Evolutionary conservation across 2,888 invertebrate genomes (phyloP).

Genomic region (Nasonia oneida): DNA sequence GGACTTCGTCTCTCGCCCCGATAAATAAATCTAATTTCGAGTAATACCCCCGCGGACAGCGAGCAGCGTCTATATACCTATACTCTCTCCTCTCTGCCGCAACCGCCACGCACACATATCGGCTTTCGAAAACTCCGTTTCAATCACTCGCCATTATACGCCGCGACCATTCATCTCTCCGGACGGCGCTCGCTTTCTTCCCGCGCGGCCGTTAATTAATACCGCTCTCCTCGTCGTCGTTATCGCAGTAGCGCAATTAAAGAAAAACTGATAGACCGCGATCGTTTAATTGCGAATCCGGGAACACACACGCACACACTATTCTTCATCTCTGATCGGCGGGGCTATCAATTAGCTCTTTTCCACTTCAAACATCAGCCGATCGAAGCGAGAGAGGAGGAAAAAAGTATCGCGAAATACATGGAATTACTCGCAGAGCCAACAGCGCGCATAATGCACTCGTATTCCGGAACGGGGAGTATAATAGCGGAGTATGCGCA

Average conservation of each 20-base stretch:
- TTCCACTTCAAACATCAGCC: slow-evolving; percentile 26
- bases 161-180: not conserved
- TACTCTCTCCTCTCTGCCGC: too few relatives aligned
- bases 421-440: slow-evolving; percentile 29
- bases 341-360: slow-evolving; percentile 37
- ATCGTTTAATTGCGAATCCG: slow-evolving; percentile 16
- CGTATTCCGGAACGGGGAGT: slow-evolving; percentile 29
- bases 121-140: not conserved
- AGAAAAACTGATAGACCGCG: not conserved
- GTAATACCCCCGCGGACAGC: not conserved
- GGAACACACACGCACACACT: not conserved
- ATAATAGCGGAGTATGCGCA: not conserved
- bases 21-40: slow-evolving; percentile 32
- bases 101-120: not conserved
- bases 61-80: not conserved
- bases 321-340: not conserved
- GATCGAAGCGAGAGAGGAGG: not conserved
- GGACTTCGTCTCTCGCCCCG: not conserved
- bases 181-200: not conserved
- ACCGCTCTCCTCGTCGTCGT: not conserved
- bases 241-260: not conserved
- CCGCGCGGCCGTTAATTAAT: not conserved
- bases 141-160: not conserved
- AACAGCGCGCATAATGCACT: slow-evolving; percentile 8
- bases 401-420: slow-evolving; percentile 27